Evolutionary conservation across 2,797 vertebrate species (phyloP), one percentile per base, ranked within the genome.

Genomic region (Brotula barbata): DNA sequence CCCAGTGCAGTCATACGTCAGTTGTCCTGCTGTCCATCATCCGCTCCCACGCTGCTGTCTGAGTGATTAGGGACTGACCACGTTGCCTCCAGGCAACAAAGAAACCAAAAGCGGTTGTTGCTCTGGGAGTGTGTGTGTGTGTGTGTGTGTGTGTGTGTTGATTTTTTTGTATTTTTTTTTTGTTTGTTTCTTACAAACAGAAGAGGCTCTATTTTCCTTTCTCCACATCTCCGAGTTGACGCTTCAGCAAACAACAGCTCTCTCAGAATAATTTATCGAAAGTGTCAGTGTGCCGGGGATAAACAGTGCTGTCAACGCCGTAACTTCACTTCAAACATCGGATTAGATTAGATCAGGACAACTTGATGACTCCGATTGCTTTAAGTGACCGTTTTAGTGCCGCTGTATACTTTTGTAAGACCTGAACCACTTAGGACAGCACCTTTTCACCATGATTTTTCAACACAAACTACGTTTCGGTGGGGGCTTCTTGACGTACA

Each of bases 11-110:
- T 42, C 46, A 45, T 45, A 22, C 6, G 7, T 39, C 48, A 42
- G 50, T 52, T 73, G 57, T 74, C 68, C 47, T 67, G 58, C 73
- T 73, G 81, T 78, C 81, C 84, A 53, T 87, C 78, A 75, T 52
- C 48, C 44, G 45, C 5, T 68, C 42, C 49, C 2, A 21, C 10
- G 51, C 55, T 57, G 78, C 67, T 47, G 61, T 69, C 65, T 65
- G 44, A 77, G 47, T 78, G 73, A 72, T 74, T 66, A 55, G 57
- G 51, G 67, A 67, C 52, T 9, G 31, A 62, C 48, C 57, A 66
- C 47, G 13, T 56, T 54, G 46, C 74, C 81, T 66, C 40, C 21
- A 66, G 68, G 71, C 72, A 45, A 56, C 59, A 67, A 41, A 71
- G 50, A 82, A 49, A 72, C 39, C n/a, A 52, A 54, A 57, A 68